These are phyloP conservation scores for Drosophila stalkeri DNA, from an alignment of 2,888 invertebrate species.

Conservation along the genomic window DNA sequence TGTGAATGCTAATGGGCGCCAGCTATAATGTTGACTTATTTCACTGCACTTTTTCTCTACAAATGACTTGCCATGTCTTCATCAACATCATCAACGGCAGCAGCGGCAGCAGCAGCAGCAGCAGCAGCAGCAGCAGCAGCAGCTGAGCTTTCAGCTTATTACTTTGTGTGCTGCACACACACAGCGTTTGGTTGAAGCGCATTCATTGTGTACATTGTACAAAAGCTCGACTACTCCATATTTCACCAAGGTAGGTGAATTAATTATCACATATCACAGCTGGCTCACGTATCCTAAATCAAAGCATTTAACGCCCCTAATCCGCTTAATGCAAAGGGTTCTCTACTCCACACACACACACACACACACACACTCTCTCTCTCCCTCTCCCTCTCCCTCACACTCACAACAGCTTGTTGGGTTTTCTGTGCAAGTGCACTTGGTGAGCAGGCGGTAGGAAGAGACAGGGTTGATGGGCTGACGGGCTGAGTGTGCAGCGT, in stretches of 20 bases:
- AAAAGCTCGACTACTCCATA: not conserved
- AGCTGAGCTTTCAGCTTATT: conserved; percentile 74
- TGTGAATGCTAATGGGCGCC: conserved; percentile 10
- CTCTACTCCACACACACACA: conserved; percentile 13
- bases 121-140: not conserved
- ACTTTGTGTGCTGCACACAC: conserved; percentile 55
- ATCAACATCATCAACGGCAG: conserved; percentile 25
- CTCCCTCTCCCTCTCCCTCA: too few relatives aligned
- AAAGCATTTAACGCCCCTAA: conserved; percentile 74
- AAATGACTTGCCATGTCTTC: conserved; percentile 58
- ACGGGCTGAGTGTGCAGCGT: conserved; percentile 39
- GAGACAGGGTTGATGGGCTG: not conserved
- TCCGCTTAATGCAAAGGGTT: conserved; percentile 69
- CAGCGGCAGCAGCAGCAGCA: not conserved
- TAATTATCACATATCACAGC: conserved; percentile 74
- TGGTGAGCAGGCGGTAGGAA: not conserved
- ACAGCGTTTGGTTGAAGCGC: conserved; percentile 22
- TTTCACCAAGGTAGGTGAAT: conserved; percentile 49
- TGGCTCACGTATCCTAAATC: conserved; percentile 72
- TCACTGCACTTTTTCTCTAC: conserved; percentile 61
- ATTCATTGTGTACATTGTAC: conserved; percentile 21
- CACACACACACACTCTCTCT: not conserved
- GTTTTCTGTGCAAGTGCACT: conserved; percentile 24
- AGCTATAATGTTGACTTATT: conserved; percentile 63
- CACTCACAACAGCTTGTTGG: conserved; percentile 17